Conservation (phyloP, 2,888 invertebrate genomes). For the Rhamnusium bicolor region DNA sequence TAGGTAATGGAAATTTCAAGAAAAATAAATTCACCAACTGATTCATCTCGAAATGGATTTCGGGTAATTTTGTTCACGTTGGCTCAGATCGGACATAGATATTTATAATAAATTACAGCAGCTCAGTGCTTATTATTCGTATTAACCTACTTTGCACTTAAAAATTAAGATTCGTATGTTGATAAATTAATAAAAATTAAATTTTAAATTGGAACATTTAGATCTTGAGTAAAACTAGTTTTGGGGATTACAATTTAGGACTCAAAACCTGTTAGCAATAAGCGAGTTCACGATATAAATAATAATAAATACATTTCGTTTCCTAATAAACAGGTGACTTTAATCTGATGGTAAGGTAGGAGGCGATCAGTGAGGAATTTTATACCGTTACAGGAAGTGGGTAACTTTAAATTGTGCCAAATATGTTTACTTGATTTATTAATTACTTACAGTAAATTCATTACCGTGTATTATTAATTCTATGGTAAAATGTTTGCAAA, state of each 20-base stretch:
- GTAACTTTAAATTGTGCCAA: conserved; percentile 25
- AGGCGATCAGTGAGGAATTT: conserved; percentile 17
- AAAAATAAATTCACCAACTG: too few relatives aligned
- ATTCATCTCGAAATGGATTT: too few relatives aligned
- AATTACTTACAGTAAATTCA: too few relatives aligned
- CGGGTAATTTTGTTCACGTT: too few relatives aligned
- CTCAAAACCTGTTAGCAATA: background rate
- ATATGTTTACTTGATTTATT: conserved; percentile 2
- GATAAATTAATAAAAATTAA: background rate
- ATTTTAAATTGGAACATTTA: background rate
- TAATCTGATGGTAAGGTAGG: background rate
- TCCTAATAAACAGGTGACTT: background rate
- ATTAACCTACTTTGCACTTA: background rate
- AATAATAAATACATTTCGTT: background rate
- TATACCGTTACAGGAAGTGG: conserved; percentile 30
- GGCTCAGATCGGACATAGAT: too few relatives aligned
- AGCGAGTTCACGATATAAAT: background rate
- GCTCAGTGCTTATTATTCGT: background rate
- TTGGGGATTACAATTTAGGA: background rate
- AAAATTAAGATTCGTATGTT: background rate
- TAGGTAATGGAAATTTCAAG: too few relatives aligned
- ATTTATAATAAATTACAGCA: background rate
- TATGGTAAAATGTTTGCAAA: too few relatives aligned
- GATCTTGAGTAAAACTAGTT: background rate
- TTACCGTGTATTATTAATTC: too few relatives aligned